Evolutionary conservation across 1,140 invertebrate genomes (phyloP).

Genomic region (Danaus melanippus): DNA sequence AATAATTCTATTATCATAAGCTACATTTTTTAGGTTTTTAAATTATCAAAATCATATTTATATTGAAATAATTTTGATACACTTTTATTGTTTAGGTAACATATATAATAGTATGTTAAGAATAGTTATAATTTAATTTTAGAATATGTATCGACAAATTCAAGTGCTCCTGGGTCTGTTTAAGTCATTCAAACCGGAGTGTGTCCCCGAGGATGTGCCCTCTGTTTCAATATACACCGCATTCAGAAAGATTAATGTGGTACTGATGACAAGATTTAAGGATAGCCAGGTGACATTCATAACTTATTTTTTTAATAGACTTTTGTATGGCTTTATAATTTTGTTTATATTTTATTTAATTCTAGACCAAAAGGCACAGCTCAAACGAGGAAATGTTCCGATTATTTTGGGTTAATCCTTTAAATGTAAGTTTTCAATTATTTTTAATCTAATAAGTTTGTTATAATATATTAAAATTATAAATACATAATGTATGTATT

Average conservation of each 20-base stretch:
- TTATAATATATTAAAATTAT: conserved; percentile 17
- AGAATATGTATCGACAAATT: conserved; percentile 51
- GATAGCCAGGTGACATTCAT: conserved; percentile 43
- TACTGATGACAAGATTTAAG: conserved; percentile 43
- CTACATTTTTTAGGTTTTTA: too few relatives aligned
- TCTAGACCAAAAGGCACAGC: conserved; percentile 42
- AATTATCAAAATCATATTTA: too few relatives aligned
- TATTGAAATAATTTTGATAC: too few relatives aligned
- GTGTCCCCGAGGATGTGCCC: conserved; percentile 61
- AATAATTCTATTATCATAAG: too few relatives aligned
- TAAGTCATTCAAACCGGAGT: conserved; percentile 66
- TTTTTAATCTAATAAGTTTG: neutral
- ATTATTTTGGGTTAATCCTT: conserved; percentile 44
- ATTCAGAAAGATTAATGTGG: conserved; percentile 54
- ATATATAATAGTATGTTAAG: too few relatives aligned
- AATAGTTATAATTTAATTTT: conserved; percentile 21
- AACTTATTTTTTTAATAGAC: conserved; percentile 13
- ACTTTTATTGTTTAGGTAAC: too few relatives aligned
- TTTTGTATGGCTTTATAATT: conserved; percentile 8
- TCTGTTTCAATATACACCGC: conserved; percentile 52
- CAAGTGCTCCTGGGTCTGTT: conserved; percentile 62
- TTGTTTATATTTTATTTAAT: conserved; percentile 20
- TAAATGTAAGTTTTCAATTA: conserved; percentile 44
- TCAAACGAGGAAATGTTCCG: conserved; percentile 26
- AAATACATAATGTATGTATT: conserved; percentile 10